Base-by-base conservation (phyloP, 2,888 invertebrate species). In the Cheiracanthium punctorium region DNA sequence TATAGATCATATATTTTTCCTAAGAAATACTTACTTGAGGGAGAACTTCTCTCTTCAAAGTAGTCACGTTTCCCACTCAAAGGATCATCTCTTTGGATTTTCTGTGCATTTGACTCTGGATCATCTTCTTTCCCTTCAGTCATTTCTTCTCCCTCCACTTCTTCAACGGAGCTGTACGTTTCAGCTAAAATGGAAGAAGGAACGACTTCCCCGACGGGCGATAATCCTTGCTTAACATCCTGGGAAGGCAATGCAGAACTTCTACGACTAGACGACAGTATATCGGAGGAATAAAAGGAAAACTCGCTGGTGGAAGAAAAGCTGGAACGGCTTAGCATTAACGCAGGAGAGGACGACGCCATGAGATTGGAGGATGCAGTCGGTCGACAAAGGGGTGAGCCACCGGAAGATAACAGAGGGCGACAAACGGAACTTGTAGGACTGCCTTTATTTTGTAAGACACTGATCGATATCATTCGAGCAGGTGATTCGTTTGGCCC, bases 301-400 rank as follows among this genome's bases (percentile, higher is more conserved):
- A 79, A 37, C 33, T 71, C 79, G 37, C 58, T 71, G 7, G 71
- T 79, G 17, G 79, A 79, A 1, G 71, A 79, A 58, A 79, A 79
- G 64, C 79, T 79, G 58, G 79, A 71, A 14, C 71, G 64, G 12
- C 48, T 48, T 30, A 43, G 10, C 71, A 71, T 70, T 17, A 70
- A 24, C 4, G 24, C 20, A 20, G 70, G 41, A 7, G 41, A 29
- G 10, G 71, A 71, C 1, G 71, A 71, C 33, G 71, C 43, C 24
- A 28, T 71, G n/a, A 77, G 20, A 43, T 28, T 33, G 17, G 77
- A 43, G 17, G 77, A 70, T 10, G 41, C 76, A 8, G 43, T 24
- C 10, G 30, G 2, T 5, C 69, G 69, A 24, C 28, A 33, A 29
- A 17, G 17, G 1, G 71, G 24, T 29, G 67, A 30, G 20, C 52